Base-by-base conservation (phyloP, 1,140 invertebrate genomes). In the Augochlora pura region DNA sequence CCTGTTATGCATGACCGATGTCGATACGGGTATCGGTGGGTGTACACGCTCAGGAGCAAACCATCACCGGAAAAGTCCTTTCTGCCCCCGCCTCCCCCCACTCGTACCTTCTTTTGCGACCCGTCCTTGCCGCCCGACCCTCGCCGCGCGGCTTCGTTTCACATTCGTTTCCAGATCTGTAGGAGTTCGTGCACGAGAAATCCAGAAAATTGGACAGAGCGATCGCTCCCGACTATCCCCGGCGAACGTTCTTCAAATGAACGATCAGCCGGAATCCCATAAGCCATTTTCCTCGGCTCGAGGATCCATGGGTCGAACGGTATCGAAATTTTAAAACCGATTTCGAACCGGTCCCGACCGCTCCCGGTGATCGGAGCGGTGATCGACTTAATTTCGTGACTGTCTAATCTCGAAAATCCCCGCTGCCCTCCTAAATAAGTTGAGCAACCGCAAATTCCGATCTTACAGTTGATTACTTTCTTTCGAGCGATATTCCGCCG, bases 1-100 rank as follows among this genome's bases (percentile, higher is more conserved):
- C 85, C 84, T 89, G 87, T 90, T 90, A 92, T 92, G 91, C 90
- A 92, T 91, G 91, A 88, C 85, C 88, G 90, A 91, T 91, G 90
- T 87, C 90, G 90, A 92, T 91, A 92, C 89, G 89, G 88, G 88
- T 89, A 90, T 86, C 86, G 83, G 87, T 84, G 38, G 52, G 25
- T 67, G 84, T 83, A 83, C 82, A 87, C 38, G 60, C 79, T 83
- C 73, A 63, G 67, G 70, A 84, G 84, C 85, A 80, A 86, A 82
- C 75, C 87, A 85, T 80, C 83, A 83, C 83, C 81, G 83, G 77
- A 80, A 89, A 87, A 89, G 81, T 67, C 74, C 71, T 66, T 68
- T 82, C 72, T 77, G 25, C 71, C 68, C 63, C 66, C 9, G n/a
- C 18, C 25, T 57, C 18, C 38, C n/a, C 59, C 32, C 46, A 27